These are phyloP conservation scores for Ardeotis arabs DNA, from an alignment of 2,113 vertebrate species.

Conservation along the genomic window DNA sequence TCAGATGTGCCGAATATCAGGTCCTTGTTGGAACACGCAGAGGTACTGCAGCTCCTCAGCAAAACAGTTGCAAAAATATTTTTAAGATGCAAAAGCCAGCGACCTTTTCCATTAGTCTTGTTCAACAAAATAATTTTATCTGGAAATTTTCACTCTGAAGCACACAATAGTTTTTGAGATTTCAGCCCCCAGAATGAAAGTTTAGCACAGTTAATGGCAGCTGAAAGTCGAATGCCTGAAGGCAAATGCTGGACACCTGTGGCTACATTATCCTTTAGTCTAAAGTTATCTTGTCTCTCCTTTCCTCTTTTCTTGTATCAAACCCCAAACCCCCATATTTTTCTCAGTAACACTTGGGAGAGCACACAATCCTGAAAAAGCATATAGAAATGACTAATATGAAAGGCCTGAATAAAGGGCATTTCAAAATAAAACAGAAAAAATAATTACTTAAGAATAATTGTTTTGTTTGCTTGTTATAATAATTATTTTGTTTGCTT, in stretches of 20 bases:
- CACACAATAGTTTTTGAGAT: background rate
- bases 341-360: background rate
- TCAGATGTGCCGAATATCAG: background rate
- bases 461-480: background rate
- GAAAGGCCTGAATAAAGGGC: background rate
- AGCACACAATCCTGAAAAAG: background rate
- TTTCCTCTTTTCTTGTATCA: background rate
- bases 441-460: constrained; percentile 10
- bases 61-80: background rate
- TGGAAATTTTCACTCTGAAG: background rate
- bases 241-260: background rate
- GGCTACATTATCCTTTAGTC: background rate
- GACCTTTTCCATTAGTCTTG: background rate
- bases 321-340: background rate
- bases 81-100: background rate
- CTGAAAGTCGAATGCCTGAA: background rate
- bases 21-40: background rate
- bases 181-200: background rate
- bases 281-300: background rate
- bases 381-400: background rate
- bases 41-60: background rate
- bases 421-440: background rate
- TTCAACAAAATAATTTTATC: background rate
- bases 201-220: background rate
- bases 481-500: constrained; percentile 19